Conservation (phyloP, 2,888 invertebrate species). For the Lochmaea crataegi region DNA sequence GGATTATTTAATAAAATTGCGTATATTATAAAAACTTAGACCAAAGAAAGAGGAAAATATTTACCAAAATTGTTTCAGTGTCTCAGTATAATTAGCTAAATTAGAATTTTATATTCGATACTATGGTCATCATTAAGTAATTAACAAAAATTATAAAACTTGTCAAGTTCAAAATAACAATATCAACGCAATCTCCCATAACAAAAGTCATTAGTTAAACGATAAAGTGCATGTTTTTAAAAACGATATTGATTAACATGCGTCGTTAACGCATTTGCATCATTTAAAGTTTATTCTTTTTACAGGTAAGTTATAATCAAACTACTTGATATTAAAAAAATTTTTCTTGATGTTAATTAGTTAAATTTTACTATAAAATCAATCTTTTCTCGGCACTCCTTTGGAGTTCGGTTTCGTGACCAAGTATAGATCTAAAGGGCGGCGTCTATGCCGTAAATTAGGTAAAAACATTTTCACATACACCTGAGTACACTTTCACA, state of each 20-base stretch:
- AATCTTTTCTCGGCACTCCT: constrained; percentile 6
- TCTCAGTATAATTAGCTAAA: too few species aligned
- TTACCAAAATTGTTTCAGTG: too few species aligned
- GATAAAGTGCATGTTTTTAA: not conserved
- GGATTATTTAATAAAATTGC: too few species aligned
- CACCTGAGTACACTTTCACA: constrained; percentile 20
- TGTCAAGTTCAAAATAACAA: not conserved
- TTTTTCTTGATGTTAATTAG: too few species aligned
- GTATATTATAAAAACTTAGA: too few species aligned
- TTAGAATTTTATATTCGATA: too few species aligned
- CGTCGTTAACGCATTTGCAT: not conserved
- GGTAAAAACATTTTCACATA: constrained; percentile 22
- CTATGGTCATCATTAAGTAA: too few species aligned
- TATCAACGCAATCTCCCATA: not conserved
- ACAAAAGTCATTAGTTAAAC: not conserved
- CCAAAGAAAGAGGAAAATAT: too few species aligned
- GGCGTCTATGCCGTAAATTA: constrained; percentile 13
- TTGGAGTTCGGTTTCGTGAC: constrained; percentile 20
- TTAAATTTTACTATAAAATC: too few species aligned
- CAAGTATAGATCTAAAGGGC: constrained; percentile 11
- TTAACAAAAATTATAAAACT: not conserved
- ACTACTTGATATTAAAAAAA: not conserved
- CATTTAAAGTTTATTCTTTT: not conserved
- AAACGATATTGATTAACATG: not conserved
- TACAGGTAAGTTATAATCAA: not conserved